Percentiles rank a stretch among this genome's conserved stretches.
These are phyloP conservation scores for Lytechinus pictus DNA, from an alignment of 35 echinoderm and acorn worm species.

Conservation along the genomic window DNA sequence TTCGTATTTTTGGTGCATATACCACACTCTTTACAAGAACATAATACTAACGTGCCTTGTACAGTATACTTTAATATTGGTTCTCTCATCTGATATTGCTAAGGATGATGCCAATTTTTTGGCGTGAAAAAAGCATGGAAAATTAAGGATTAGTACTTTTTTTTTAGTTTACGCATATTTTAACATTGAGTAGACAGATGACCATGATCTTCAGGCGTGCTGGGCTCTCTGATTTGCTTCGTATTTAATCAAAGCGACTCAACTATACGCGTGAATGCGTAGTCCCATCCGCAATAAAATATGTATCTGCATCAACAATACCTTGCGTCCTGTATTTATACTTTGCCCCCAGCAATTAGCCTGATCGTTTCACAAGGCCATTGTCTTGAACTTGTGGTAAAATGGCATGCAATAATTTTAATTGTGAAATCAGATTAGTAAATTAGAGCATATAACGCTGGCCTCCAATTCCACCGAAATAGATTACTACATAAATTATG, in stretches of 20 bases:
- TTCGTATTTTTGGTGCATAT: too few relatives aligned
- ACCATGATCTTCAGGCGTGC: not conserved
- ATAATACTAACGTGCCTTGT: too few relatives aligned
- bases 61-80: too few relatives aligned
- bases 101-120: too few relatives aligned
- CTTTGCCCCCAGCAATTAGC: not conserved
- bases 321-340: not conserved
- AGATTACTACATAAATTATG: not conserved
- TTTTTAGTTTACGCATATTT: too few relatives aligned
- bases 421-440: slow-evolving; percentile 27
- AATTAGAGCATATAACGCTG: not conserved
- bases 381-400: not conserved
- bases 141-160: too few relatives aligned
- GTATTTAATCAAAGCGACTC: slow-evolving; percentile 3
- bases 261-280: not conserved
- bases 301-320: slow-evolving; percentile 27
- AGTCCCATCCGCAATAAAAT: slow-evolving; percentile 25
- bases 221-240: not conserved
- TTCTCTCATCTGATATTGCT: too few relatives aligned
- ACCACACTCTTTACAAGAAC: too few relatives aligned
- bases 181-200: not conserved
- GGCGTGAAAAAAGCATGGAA: too few relatives aligned
- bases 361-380: slow-evolving; percentile 21
- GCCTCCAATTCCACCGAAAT: not conserved
- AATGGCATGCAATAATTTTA: not conserved